Evolutionary conservation across 2,797 vertebrate species (phyloP).

Genomic region (Gorsachius magnificus): DNA sequence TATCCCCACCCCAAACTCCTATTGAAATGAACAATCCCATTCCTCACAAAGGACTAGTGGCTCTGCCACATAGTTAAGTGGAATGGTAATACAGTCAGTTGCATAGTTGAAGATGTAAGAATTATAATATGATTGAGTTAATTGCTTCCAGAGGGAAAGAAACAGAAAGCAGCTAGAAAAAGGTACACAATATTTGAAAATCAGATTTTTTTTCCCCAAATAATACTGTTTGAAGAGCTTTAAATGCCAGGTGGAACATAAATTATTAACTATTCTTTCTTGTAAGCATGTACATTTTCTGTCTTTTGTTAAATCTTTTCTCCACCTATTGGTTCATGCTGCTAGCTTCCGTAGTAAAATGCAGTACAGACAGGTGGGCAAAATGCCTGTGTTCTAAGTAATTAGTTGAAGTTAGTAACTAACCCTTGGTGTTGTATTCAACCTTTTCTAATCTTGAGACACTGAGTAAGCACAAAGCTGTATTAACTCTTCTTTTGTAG

Average conservation of each 20-base stretch:
- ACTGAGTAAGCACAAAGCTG: not conserved
- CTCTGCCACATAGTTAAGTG: not conserved
- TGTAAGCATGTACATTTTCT: not conserved
- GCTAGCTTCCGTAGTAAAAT: not conserved
- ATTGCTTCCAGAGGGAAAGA: slow-evolving; percentile 38
- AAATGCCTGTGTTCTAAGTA: not conserved
- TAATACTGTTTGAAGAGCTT: not conserved
- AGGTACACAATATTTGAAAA: not conserved
- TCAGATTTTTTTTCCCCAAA: not conserved
- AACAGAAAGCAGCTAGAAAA: not conserved
- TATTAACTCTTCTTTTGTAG: not conserved
- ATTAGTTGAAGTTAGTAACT: not conserved
- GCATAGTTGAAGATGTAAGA: not conserved
- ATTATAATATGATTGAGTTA: not conserved
- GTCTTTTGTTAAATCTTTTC: not conserved
- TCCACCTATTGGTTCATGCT: not conserved
- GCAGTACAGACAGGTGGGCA: not conserved
- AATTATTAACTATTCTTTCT: not conserved
- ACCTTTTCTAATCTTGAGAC: not conserved
- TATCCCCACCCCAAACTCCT: not conserved
- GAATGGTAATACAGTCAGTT: not conserved
- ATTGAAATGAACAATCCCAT: not conserved
- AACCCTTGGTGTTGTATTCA: not conserved
- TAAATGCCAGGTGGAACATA: not conserved
- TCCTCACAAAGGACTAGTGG: not conserved